A percentile compares a stretch with the other conserved stretches of the same genome.
phyloP scores from a whole-genome alignment of 2,797 vertebrate genomes.

The Hirundo rustica region DNA sequence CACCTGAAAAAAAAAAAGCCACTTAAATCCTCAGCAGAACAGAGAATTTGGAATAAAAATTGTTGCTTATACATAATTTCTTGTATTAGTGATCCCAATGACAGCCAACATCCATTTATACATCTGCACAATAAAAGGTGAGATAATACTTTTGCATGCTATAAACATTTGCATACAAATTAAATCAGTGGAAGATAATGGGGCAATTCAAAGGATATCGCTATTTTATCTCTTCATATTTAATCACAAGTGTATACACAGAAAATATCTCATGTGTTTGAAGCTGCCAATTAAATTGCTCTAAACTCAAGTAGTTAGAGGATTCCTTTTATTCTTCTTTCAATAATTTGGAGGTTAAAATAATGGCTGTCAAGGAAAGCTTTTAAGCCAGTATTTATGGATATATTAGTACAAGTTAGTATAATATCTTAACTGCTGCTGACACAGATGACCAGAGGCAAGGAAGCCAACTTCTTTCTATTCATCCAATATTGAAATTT shows the following conservation, averaged over 20 bases:
- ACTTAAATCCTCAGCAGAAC: neutral
- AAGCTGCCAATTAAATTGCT: neutral
- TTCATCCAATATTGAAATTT: constrained; percentile 6
- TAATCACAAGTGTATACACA: neutral
- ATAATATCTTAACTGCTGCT: neutral
- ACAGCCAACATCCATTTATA: neutral
- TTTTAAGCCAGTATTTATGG: neutral
- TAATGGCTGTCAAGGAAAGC: neutral
- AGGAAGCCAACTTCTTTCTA: neutral
- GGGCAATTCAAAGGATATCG: neutral
- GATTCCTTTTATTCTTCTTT: neutral
- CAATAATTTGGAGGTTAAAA: neutral
- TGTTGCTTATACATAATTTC: neutral
- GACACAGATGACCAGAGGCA: neutral
- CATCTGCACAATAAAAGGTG: neutral
- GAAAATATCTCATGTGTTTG: neutral
- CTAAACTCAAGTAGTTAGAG: neutral
- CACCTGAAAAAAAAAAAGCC: neutral
- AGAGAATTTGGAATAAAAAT: neutral
- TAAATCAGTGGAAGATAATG: neutral
- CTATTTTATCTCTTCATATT: neutral
- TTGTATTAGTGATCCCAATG: neutral
- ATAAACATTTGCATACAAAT: neutral
- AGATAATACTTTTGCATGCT: neutral
- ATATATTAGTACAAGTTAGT: neutral